Evolutionary conservation across 2,797 vertebrate genomes (phyloP), one percentile per base, ranked within the genome.

Genomic region (Lepidocolaptes lacrymiger): DNA sequence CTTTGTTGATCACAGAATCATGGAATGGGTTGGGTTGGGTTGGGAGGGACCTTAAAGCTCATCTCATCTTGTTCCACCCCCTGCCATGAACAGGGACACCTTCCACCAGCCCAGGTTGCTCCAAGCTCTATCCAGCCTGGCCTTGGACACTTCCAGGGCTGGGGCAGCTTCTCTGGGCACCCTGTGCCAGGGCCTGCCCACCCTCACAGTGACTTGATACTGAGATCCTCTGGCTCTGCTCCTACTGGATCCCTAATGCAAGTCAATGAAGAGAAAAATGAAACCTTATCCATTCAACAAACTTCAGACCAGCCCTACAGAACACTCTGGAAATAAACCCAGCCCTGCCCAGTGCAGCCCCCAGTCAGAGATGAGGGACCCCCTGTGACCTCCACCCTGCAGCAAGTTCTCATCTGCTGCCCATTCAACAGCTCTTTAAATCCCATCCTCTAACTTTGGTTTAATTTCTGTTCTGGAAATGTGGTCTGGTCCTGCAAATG

Each of bases 101-200:
- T 86, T 0, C 34, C 64, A 10, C 73, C 14, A 13, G 5, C 55
- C 20, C 64, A 77, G 54, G 49, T 2, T 41, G 36, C 30, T 49
- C 56, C 37, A 4, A 37, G 12, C 37, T 18, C 43, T 2, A 0
- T n/a, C 46, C 56, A 86, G 0, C 30, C 56, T 41, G 49, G 41
- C 56, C 34, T 9, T 10, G 34, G 66, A 7, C 84, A 55, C 21
- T 86, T 2, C 30, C 56, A 55, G 49, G 64, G 41, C 7, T 86
- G 49, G 39, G 36, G 41, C 74, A 61, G 56, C 64, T 63, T 12
- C 64, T 77, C 48, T 30, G 63, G n/a, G 13, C 24, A 59, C 5
- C 30, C 55, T 36, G 66, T 63, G 49, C 41, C 56, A 48, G 64
- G n/a, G 3, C 13, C 63, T 69, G 5, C 3, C 41, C 24, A 22